Percentiles rank a stretch among this genome's conserved stretches.
These are phyloP conservation scores for Euclidia mi DNA, from an alignment of 2,888 invertebrate genomes.

Conservation along the genomic window DNA sequence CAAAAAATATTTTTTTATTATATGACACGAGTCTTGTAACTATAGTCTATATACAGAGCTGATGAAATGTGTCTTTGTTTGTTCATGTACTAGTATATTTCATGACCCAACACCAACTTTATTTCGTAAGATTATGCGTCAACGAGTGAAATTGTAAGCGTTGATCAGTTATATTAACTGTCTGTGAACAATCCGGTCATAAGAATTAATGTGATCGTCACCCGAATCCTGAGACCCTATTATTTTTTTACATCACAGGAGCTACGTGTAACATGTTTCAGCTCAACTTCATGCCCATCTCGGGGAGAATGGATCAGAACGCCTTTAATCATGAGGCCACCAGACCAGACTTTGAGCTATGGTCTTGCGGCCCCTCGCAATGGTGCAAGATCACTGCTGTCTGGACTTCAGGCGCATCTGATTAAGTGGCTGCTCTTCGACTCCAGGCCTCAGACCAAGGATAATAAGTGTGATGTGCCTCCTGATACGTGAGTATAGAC, in stretches of 20 bases:
- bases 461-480: slow-evolving; percentile 83
- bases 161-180: too few species aligned
- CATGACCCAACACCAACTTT: too few species aligned
- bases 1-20: too few species aligned
- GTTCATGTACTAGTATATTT: too few species aligned
- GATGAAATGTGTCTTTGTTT: too few species aligned
- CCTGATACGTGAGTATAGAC: slow-evolving; percentile 90
- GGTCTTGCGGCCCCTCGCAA: slow-evolving; percentile 92
- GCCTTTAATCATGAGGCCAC: slow-evolving; percentile 91
- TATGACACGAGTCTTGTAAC: too few species aligned
- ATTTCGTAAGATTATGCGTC: too few species aligned
- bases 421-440: slow-evolving; percentile 92
- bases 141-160: too few species aligned
- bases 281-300: slow-evolving; percentile 92
- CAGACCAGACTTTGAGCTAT: slow-evolving; percentile 90
- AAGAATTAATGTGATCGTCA: too few species aligned
- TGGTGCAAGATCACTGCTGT: slow-evolving; percentile 87
- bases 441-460: slow-evolving; percentile 80
- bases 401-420: slow-evolving; percentile 92
- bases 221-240: too few species aligned
- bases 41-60: too few species aligned
- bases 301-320: slow-evolving; percentile 93
- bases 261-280: slow-evolving; percentile 91
- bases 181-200: too few species aligned
- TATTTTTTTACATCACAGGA: slow-evolving; percentile 87